Conservation (phyloP, 1,140 invertebrate genomes). For the Heliconius hermathena region DNA sequence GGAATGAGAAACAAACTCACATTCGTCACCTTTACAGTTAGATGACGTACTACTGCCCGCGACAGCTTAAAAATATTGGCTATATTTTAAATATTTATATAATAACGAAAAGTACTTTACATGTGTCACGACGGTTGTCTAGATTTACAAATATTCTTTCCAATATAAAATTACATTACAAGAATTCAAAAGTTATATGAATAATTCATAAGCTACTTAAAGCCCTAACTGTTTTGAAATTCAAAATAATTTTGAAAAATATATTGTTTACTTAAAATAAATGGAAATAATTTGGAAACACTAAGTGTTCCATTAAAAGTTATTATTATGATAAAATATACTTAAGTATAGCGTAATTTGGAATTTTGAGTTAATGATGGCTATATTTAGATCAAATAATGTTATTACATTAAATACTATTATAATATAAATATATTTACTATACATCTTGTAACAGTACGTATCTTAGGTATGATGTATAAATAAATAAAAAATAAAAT, state of each 20-base stretch:
- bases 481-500: too few species aligned
- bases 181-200: slow-evolving; percentile 3
- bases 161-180: slow-evolving; percentile 6
- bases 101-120: neutral
- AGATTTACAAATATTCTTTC: slow-evolving; percentile 7
- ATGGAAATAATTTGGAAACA: neutral
- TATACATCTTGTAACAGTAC: too few species aligned
- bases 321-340: neutral
- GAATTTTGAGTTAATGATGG: neutral
- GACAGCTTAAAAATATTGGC: too few species aligned
- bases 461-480: too few species aligned
- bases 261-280: neutral
- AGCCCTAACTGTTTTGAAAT: neutral
- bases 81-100: neutral
- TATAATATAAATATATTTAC: too few species aligned
- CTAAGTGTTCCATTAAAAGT: neutral
- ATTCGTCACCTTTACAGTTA: too few species aligned
- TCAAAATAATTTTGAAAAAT: slow-evolving; percentile 13
- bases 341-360: neutral
- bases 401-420: too few species aligned
- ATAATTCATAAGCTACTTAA: slow-evolving; percentile 6
- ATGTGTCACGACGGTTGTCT: neutral
- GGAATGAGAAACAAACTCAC: too few species aligned
- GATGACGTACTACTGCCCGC: too few species aligned
- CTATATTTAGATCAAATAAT: neutral